Percentiles rank a stretch among this genome's conserved stretches.
Evolutionary conservation across 2,797 vertebrate genomes (phyloP).

Genomic region (Arctocebus calabarensis): DNA sequence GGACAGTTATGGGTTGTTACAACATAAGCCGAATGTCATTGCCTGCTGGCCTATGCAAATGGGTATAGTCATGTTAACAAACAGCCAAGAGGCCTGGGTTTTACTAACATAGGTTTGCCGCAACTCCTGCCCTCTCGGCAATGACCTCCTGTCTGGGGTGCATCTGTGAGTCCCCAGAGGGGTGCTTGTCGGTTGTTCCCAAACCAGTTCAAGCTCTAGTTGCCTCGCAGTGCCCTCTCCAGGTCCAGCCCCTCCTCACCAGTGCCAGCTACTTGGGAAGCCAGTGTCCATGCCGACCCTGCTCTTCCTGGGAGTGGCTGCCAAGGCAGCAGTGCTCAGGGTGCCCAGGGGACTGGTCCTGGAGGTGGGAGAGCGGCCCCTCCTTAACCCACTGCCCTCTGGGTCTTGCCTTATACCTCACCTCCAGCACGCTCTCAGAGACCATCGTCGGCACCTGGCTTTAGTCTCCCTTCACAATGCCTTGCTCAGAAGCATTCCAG

Average conservation of each 20-base stretch:
- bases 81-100: background rate
- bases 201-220: background rate
- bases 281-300: background rate
- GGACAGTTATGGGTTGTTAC: background rate
- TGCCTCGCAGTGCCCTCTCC: background rate
- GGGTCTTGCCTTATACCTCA: too few species aligned
- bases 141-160: background rate
- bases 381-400: fast-evolving
- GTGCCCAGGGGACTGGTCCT: fast-evolving
- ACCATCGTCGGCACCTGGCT: background rate
- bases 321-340: background rate
- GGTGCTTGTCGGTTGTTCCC: background rate
- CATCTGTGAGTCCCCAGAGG: background rate
- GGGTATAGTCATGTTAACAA: background rate
- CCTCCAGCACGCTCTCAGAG: background rate
- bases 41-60: background rate
- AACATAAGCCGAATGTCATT: background rate
- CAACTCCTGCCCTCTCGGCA: background rate
- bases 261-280: background rate
- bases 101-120: background rate
- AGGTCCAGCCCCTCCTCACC: background rate
- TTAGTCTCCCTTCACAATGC: too few species aligned
- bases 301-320: background rate
- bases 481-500: background rate
- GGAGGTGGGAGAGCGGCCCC: background rate